Evolutionary conservation across 2,797 vertebrate genomes (phyloP), one percentile per base, ranked within the genome.

Genomic region (Tangara arthus): DNA sequence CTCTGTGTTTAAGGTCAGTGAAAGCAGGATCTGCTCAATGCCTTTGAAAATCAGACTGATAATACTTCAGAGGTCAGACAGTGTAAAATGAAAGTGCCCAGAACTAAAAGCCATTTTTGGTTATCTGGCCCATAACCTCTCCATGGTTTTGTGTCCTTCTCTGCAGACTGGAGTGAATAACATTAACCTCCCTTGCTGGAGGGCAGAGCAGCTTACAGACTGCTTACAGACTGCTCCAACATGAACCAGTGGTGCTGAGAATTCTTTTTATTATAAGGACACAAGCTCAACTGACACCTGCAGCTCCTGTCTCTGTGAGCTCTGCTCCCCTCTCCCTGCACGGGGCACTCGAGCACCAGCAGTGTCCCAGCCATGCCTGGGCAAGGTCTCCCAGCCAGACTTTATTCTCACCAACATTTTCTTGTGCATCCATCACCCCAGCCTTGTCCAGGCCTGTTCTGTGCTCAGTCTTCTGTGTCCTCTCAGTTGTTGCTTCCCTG

Each of bases 71-170:
- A 89, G 78, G 86, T 94, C 86, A 82, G 78, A 17, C 23, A 44
- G 70, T 77, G 84, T 70, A 87, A 85, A 92, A 93, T 85, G 90
- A 73, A 90, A 92, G 88, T 42, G 59, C 77, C 81, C 86, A 90
- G 89, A 94, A 93, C 92, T 93, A 73, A 95, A 87, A 95, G 81
- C 49, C 86, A 32, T 84, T 90, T 95, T 93, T 91, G 78, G 92
- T 90, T 95, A 55, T 76, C 86, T 94, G 91, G 73, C 88, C 93
- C 88, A 63, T 94, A 90, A 89, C 93, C 91, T 81, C 79, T 88
- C 82, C 56, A 23, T 17, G 63, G 86, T 79, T 93, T 91, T 66
- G 82, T 1, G 1, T 91, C 66, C 86, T 71, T 53, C 79, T 88
- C 88, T 1, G 2, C 73, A 83, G 82, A 85, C 44, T 23, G 13